These are phyloP conservation scores for Teinopalpus imperialis DNA, from an alignment of 2,888 invertebrate genomes.

Conservation along the genomic window DNA sequence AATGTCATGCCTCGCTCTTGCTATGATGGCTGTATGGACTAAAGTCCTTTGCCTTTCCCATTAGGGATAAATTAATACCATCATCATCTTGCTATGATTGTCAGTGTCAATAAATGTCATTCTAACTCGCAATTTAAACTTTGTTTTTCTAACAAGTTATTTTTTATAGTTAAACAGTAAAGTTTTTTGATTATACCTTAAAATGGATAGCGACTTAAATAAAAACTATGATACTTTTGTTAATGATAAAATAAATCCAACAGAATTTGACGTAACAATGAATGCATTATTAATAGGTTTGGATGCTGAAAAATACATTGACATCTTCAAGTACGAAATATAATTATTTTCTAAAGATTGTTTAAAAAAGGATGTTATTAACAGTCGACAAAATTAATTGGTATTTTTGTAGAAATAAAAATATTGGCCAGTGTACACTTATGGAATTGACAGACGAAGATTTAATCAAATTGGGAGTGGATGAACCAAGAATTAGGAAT, in stretches of 20 bases:
- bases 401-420: constrained; percentile 50
- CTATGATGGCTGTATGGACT: too few species aligned
- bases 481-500: constrained; percentile 53
- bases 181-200: neutral
- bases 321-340: constrained; percentile 61
- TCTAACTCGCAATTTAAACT: too few species aligned
- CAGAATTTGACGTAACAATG: constrained; percentile 64
- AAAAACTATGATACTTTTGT: constrained; percentile 29
- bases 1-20: too few species aligned
- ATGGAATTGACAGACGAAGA: constrained; percentile 69
- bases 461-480: constrained; percentile 63
- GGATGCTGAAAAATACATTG: constrained; percentile 68
- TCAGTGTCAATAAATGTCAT: too few species aligned
- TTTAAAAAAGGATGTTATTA: too few species aligned
- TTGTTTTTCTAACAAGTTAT: too few species aligned
- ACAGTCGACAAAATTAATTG: too few species aligned
- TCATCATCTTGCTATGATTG: too few species aligned
- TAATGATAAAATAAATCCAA: constrained; percentile 53
- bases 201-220: constrained; percentile 8
- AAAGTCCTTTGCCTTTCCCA: too few species aligned
- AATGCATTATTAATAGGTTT: constrained; percentile 59
- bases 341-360: neutral
- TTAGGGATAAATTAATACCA: too few species aligned
- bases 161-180: too few species aligned
- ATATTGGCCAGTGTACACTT: constrained; percentile 68